phyloP scores from a whole-genome alignment of 2,888 invertebrate species.

The Silvanus unidentatus region DNA sequence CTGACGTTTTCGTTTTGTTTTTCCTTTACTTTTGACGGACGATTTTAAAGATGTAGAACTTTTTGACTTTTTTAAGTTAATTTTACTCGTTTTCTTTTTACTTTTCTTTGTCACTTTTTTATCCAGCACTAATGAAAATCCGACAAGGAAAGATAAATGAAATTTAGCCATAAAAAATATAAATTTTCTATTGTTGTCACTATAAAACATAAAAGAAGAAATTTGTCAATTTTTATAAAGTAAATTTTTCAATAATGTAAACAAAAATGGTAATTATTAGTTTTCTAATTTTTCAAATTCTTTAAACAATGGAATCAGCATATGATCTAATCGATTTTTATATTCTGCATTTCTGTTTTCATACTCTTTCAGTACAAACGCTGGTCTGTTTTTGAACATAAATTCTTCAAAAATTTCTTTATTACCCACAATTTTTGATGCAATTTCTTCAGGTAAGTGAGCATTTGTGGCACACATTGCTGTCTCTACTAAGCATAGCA shows the following conservation, averaged over 20 bases:
- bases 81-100: conserved; percentile 1
- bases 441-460: conserved; percentile 51
- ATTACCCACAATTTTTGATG: conserved; percentile 47
- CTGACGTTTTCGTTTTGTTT: no score
- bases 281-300: no score
- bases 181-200: no score
- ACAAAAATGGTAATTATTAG: no score
- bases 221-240: no score
- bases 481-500: conserved; percentile 53
- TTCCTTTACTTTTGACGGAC: not conserved
- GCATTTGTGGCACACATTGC: conserved; percentile 51
- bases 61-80: not conserved
- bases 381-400: conserved; percentile 49
- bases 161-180: conserved; percentile 9
- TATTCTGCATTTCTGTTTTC: conserved; percentile 48
- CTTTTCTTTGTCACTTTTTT: not conserved
- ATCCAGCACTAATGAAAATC: conserved; percentile 12
- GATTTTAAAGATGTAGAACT: not conserved
- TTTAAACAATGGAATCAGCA: conserved; percentile 50
- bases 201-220: no score
- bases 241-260: no score
- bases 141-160: conserved; percentile 20
- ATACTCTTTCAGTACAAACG: conserved; percentile 54
- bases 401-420: conserved; percentile 53
- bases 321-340: conserved; percentile 48